phyloP scores from a whole-genome alignment of 2,113 vertebrate genomes.

The Chionis minor region DNA sequence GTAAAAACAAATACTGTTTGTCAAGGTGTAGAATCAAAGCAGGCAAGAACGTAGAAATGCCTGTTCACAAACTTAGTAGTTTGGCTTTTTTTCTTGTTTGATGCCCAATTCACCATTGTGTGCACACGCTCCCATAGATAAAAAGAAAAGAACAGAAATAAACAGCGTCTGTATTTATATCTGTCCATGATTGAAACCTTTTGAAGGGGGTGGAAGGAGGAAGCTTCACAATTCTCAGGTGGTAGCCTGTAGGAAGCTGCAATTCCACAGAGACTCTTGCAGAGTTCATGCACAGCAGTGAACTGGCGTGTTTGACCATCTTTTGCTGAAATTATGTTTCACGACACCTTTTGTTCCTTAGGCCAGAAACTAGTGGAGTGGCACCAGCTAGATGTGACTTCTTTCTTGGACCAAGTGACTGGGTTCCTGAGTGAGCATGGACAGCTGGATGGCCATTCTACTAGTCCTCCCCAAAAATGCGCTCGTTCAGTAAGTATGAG shows the following conservation, averaged over 20 bases:
- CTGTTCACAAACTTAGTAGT: not conserved
- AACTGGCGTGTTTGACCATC: not conserved
- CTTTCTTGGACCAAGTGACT: slow-evolving; percentile 94
- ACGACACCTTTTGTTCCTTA: slow-evolving; percentile 53
- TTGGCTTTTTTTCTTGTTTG: not conserved
- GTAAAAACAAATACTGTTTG: not conserved
- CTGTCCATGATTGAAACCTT: not conserved
- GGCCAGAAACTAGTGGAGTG: slow-evolving; percentile 98
- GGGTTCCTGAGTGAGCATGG: slow-evolving; percentile 96
- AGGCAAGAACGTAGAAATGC: not conserved
- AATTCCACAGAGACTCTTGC: not conserved
- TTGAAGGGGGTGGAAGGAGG: not conserved
- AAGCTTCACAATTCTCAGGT: not conserved
- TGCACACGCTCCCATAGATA: rapidly evolving
- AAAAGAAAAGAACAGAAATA: not conserved
- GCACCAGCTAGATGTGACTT: slow-evolving; percentile 96
- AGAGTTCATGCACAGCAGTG: not conserved
- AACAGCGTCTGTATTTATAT: not conserved
- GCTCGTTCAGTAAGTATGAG: slow-evolving; percentile 89
- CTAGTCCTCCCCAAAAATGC: slow-evolving; percentile 89
- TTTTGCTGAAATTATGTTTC: not conserved
- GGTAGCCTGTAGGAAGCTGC: not conserved
- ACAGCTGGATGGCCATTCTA: slow-evolving; percentile 93
- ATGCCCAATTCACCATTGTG: not conserved
- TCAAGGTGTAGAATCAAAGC: not conserved